Percentiles rank a stretch among this genome's conserved stretches.
phyloP scores from a whole-genome alignment of 2,113 vertebrate species.

The Periophthalmus modestus region DNA sequence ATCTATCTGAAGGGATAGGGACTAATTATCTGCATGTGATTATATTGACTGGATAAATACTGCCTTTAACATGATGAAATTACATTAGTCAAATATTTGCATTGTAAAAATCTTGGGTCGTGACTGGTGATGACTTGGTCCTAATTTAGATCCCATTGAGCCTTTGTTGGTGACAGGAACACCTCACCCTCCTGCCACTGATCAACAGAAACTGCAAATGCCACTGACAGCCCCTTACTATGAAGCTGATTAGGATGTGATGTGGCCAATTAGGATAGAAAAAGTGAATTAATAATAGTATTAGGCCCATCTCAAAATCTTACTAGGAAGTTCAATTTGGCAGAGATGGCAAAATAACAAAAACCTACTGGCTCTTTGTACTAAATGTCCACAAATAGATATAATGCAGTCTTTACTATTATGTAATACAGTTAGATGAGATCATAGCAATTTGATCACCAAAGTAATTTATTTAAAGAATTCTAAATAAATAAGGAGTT shows the following conservation, averaged over 20 bases:
- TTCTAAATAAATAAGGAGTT: not conserved
- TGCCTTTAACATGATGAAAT: no score
- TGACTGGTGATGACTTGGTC: constrained; percentile 9
- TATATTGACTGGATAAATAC: no score
- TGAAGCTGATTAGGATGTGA: not conserved
- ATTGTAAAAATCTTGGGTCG: no score
- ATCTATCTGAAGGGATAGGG: no score
- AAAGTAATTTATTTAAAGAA: not conserved
- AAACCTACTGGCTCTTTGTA: no score
- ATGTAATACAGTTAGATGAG: not conserved
- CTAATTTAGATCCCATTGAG: constrained; percentile 8
- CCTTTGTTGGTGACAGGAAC: constrained; percentile 8
- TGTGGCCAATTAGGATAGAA: not conserved
- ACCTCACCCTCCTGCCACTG: not conserved
- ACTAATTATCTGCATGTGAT: no score
- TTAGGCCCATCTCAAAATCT: not conserved
- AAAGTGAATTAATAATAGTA: not conserved
- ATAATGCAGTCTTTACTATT: not conserved
- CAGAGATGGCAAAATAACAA: no score
- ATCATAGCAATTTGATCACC: not conserved
- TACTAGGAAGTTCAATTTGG: no score
- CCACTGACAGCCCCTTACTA: not conserved
- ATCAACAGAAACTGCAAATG: constrained; percentile 24
- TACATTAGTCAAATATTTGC: no score
- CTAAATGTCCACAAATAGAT: not conserved